Evolutionary conservation across 2,113 vertebrate genomes (phyloP).

Genomic region (Setophaga kirtlandii): DNA sequence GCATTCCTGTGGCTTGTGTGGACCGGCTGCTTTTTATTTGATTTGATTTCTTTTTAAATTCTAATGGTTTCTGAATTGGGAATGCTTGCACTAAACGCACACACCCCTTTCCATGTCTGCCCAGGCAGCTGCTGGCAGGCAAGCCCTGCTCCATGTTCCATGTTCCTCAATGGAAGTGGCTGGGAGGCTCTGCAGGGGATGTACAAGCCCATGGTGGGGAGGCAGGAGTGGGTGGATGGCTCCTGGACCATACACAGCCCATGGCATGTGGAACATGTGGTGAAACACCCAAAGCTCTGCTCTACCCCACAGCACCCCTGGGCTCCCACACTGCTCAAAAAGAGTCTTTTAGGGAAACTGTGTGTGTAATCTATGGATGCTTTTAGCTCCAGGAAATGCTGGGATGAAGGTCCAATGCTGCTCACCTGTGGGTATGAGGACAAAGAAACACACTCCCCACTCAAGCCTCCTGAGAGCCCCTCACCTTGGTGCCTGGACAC

Average conservation of each 20-base stretch:
- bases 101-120: not conserved
- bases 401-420: not conserved
- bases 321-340: not conserved
- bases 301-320: not conserved
- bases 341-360: not conserved
- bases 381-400: not conserved
- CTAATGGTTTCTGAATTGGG: not conserved
- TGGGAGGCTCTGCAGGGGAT: not conserved
- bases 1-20: conserved; percentile 40
- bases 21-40: not conserved
- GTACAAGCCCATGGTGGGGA: accelerated
- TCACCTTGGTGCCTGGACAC: not conserved
- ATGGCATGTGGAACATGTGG: accelerated
- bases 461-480: accelerated
- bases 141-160: not conserved
- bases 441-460: not conserved
- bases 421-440: not conserved
- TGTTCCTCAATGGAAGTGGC: not conserved
- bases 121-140: not conserved
- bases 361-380: not conserved
- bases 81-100: not conserved
- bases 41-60: not conserved
- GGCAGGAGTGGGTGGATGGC: not conserved
- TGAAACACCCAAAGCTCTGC: not conserved
- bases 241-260: accelerated